phyloP scores from a whole-genome alignment of 2,113 vertebrate species.

The Chloropsis hardwickii region DNA sequence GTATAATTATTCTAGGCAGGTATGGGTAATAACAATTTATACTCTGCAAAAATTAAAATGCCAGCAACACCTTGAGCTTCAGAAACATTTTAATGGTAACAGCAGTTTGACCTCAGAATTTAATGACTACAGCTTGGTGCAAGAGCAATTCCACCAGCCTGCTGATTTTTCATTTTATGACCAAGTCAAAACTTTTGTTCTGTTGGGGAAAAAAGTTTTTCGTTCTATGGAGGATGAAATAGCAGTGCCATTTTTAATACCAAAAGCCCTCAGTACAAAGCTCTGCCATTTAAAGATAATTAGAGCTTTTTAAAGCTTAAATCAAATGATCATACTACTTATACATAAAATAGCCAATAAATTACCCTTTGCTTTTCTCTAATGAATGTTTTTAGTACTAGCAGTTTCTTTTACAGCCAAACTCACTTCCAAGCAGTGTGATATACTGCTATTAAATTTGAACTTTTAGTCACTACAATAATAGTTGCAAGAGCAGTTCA shows the following conservation, averaged over 20 bases:
- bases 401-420: constrained; percentile 11
- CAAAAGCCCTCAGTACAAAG: not conserved
- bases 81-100: not conserved
- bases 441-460: constrained; percentile 36
- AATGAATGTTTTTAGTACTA: constrained; percentile 33
- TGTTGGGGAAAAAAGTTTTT: not conserved
- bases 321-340: not conserved
- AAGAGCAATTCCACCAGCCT: not conserved
- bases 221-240: not conserved
- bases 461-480: constrained; percentile 32
- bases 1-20: not conserved
- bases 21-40: not conserved
- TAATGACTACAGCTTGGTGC: not conserved
- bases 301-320: constrained; percentile 33
- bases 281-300: constrained; percentile 24
- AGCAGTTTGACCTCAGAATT: not conserved
- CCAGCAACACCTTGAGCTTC: not conserved
- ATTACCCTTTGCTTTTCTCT: constrained; percentile 32
- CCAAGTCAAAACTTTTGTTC: not conserved
- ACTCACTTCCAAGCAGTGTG: constrained; percentile 16
- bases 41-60: not conserved
- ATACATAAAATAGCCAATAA: constrained; percentile 34
- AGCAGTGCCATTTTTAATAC: constrained; percentile 1
- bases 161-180: not conserved
- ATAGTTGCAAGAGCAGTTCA: constrained; percentile 20